phyloP scores from a whole-genome alignment of 2,797 vertebrate species.

The Morelia viridis region DNA sequence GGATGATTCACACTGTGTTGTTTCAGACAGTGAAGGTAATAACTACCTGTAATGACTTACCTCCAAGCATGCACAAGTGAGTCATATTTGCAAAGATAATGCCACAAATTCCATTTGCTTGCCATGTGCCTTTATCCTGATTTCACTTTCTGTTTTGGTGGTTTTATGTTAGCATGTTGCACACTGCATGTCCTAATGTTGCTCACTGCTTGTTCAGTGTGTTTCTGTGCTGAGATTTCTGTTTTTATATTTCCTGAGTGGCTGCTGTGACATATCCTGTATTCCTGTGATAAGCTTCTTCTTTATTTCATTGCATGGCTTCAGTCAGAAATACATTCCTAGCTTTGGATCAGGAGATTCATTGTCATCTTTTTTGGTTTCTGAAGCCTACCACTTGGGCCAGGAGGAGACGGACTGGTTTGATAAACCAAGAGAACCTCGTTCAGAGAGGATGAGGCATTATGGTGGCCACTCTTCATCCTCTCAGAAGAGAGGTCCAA shows the following conservation, averaged over 20 bases:
- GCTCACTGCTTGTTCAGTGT: constrained; percentile 51
- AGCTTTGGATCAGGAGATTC: constrained; percentile 74
- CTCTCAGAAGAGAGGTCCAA: constrained; percentile 86
- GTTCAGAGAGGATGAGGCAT: constrained; percentile 91
- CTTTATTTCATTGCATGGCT: constrained; percentile 84
- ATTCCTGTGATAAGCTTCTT: constrained; percentile 70
- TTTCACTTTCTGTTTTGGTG: constrained; percentile 38
- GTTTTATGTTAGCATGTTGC: constrained; percentile 59
- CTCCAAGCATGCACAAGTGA: constrained; percentile 69
- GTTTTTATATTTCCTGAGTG: constrained; percentile 32
- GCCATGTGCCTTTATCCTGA: constrained; percentile 81
- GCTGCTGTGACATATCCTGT: constrained; percentile 55
- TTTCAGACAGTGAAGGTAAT: constrained; percentile 99
- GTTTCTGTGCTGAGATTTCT: constrained; percentile 41
- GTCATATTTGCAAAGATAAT: constrained; percentile 64
- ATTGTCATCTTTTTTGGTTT: constrained; percentile 90
- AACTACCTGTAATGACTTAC: constrained; percentile 83
- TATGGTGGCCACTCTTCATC: constrained; percentile 88
- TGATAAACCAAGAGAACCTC: constrained; percentile 95
- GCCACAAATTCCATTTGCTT: constrained; percentile 72
- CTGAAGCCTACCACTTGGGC: constrained; percentile 98
- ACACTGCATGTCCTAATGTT: constrained; percentile 35
- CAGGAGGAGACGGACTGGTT: constrained; percentile 99
- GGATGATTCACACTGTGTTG: constrained; percentile 98
- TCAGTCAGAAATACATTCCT: constrained; percentile 71